Percentiles rank a stretch among this genome's conserved stretches.
These are phyloP conservation scores for Xestia rhomboidea DNA, from an alignment of 2,888 invertebrate species.

Conservation along the genomic window DNA sequence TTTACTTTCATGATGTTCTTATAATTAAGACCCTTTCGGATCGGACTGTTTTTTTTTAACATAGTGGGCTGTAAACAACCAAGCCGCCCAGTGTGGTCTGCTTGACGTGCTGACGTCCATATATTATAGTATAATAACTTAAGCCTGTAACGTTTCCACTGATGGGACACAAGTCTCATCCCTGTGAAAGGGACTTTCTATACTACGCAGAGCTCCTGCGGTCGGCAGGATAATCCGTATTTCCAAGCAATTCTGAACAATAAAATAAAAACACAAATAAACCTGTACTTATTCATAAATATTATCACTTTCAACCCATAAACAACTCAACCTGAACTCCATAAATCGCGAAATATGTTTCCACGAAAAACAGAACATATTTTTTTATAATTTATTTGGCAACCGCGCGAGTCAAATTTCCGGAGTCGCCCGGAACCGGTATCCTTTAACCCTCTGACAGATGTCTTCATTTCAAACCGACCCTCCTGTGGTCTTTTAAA, in stretches of 20 bases:
- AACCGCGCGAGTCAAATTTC: constrained; percentile 72
- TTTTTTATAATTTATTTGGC: constrained; percentile 71
- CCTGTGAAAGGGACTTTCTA: not conserved
- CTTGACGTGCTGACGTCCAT: no score
- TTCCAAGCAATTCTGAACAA: not conserved
- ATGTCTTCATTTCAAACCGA: constrained; percentile 72
- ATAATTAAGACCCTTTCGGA: no score
- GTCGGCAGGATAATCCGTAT: not conserved
- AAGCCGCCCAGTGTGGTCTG: no score
- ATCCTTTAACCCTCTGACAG: constrained; percentile 70
- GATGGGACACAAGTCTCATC: not conserved
- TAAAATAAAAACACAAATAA: constrained; percentile 7
- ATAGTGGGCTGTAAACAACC: no score
- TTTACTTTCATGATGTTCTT: no score
- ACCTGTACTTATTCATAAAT: constrained; percentile 22
- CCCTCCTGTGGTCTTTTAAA: constrained; percentile 64
- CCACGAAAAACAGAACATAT: constrained; percentile 56
- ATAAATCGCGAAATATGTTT: constrained; percentile 56
- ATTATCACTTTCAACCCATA: constrained; percentile 38
- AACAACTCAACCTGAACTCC: constrained; percentile 39
- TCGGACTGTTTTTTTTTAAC: no score
- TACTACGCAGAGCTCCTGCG: no score
- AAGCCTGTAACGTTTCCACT: not conserved
- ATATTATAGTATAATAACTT: no score
- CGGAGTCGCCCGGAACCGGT: constrained; percentile 64